Conservation (phyloP, 2,888 invertebrate genomes). For the Sinopyrophorus schimmeli region DNA sequence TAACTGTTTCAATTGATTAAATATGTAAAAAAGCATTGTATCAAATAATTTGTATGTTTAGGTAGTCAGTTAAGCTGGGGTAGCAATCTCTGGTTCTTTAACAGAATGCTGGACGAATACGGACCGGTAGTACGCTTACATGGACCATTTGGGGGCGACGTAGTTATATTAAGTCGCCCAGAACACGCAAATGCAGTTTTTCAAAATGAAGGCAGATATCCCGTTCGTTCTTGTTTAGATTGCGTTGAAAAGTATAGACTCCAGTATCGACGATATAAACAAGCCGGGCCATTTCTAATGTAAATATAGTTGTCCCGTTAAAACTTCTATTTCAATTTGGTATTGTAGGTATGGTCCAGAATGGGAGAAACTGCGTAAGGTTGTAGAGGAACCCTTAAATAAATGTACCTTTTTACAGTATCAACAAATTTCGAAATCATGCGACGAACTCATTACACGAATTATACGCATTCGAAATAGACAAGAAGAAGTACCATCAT, state of each 20-base stretch:
- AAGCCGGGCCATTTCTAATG: slow-evolving; percentile 63
- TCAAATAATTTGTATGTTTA: slow-evolving; percentile 26
- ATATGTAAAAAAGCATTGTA: slow-evolving; percentile 1
- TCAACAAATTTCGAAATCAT: slow-evolving; percentile 50
- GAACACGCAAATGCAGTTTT: slow-evolving; percentile 67
- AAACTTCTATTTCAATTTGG: slow-evolving; percentile 3
- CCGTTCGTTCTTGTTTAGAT: slow-evolving; percentile 65
- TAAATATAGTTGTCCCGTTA: slow-evolving; percentile 41
- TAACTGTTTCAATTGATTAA: slow-evolving; percentile 29
- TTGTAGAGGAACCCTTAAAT: slow-evolving; percentile 58
- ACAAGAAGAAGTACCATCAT: slow-evolving; percentile 65
- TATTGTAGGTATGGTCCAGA: slow-evolving; percentile 60
- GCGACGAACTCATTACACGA: slow-evolving; percentile 55
- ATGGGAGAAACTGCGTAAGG: slow-evolving; percentile 62
- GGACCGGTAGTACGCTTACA: slow-evolving; percentile 69
- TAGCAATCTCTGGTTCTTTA: slow-evolving; percentile 54
- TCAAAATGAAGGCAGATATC: slow-evolving; percentile 62
- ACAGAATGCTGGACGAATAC: slow-evolving; percentile 59
- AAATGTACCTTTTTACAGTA: slow-evolving; percentile 53
- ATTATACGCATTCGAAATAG: slow-evolving; percentile 62
- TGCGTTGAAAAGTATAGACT: slow-evolving; percentile 66
- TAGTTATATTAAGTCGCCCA: slow-evolving; percentile 66
- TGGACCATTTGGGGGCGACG: slow-evolving; percentile 66
- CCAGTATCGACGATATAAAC: slow-evolving; percentile 59
- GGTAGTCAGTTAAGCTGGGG: slow-evolving; percentile 56